Evolutionary conservation across 2,888 invertebrate genomes (phyloP).

Genomic region (Melipona bicolor): DNA sequence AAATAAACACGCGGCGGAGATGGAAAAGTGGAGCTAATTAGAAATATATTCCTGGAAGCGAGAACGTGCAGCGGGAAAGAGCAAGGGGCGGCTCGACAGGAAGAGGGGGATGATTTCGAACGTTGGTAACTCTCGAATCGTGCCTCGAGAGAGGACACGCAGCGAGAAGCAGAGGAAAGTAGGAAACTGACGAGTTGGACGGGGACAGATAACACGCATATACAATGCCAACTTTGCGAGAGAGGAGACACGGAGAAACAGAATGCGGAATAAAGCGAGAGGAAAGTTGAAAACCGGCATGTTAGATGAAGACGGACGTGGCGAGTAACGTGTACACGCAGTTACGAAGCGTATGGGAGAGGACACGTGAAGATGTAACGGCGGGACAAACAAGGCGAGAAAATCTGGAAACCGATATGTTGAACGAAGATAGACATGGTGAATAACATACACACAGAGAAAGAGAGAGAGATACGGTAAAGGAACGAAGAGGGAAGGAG

Average conservation of each 20-base stretch:
- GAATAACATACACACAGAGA: background rate
- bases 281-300: no score
- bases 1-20: slow-evolving; percentile 71
- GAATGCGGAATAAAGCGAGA: background rate
- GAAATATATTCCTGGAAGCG: slow-evolving; percentile 74
- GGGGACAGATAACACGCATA: background rate
- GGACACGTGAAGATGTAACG: background rate
- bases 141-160: background rate
- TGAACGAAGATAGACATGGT: background rate
- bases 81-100: slow-evolving; percentile 11
- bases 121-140: slow-evolving; percentile 29
- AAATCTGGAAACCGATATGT: background rate
- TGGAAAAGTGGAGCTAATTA: slow-evolving; percentile 79
- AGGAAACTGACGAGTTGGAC: background rate
- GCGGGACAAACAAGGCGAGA: background rate
- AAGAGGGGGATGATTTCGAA: slow-evolving; percentile 18
- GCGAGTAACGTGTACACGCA: background rate
- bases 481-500: background rate
- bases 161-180: slow-evolving; percentile 6
- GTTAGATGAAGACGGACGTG: background rate
- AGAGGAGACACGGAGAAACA: background rate
- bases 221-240: background rate
- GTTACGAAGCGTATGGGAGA: background rate
- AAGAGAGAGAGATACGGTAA: background rate
- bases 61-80: slow-evolving; percentile 34